These are phyloP conservation scores for Cryptophagus acutangulus DNA, from an alignment of 2,888 invertebrate species.

Conservation along the genomic window DNA sequence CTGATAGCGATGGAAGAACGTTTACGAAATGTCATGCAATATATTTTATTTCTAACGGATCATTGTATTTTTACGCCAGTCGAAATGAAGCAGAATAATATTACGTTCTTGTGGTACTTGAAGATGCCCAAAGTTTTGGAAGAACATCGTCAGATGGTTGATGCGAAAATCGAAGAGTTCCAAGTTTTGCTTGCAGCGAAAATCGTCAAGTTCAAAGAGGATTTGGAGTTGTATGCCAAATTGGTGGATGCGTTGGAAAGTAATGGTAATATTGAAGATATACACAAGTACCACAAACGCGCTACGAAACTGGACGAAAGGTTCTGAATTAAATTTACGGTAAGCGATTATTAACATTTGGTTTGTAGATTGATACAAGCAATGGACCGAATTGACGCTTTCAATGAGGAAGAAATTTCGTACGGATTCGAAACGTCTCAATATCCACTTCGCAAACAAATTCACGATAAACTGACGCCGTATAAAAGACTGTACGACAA, in stretches of 20 bases:
- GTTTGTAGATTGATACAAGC: slow-evolving; percentile 62
- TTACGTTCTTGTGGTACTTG: slow-evolving; percentile 83
- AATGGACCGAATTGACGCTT: slow-evolving; percentile 74
- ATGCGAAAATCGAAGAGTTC: slow-evolving; percentile 79
- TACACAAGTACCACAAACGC: slow-evolving; percentile 76
- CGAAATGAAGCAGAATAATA: slow-evolving; percentile 85
- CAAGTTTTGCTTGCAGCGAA: slow-evolving; percentile 73
- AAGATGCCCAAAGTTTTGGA: slow-evolving; percentile 77
- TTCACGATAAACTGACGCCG: slow-evolving; percentile 75
- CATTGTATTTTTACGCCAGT: slow-evolving; percentile 73
- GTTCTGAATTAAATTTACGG: too few relatives aligned
- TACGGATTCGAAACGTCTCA: slow-evolving; percentile 85
- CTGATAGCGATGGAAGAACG: slow-evolving; percentile 72
- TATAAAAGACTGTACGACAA: slow-evolving; percentile 86
- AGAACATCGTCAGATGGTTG: slow-evolving; percentile 74
- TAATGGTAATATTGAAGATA: slow-evolving; percentile 80
- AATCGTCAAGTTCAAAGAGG: slow-evolving; percentile 77
- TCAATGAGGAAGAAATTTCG: slow-evolving; percentile 86
- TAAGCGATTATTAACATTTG: not conserved
- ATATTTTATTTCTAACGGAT: slow-evolving; percentile 80
- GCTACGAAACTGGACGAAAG: slow-evolving; percentile 73
- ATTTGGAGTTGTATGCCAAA: slow-evolving; percentile 71
- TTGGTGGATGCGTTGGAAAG: slow-evolving; percentile 82
- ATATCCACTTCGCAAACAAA: slow-evolving; percentile 77
- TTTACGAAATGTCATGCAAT: slow-evolving; percentile 60